These are phyloP conservation scores for Macrophya alboannulata DNA, from an alignment of 2,888 invertebrate species.

Conservation along the genomic window DNA sequence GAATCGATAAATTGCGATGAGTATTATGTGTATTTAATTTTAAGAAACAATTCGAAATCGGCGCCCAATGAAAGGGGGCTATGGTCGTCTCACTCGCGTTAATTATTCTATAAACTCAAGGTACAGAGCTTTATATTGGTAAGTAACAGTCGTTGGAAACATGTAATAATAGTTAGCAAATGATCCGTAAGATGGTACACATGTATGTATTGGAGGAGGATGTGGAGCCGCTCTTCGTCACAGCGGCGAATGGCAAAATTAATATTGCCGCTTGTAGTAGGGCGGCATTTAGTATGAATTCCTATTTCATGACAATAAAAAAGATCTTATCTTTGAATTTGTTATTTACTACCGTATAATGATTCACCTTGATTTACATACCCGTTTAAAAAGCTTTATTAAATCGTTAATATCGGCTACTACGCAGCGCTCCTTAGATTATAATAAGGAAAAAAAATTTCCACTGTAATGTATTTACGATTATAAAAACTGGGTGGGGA, in stretches of 20 bases:
- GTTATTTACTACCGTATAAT: background rate
- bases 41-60: no score
- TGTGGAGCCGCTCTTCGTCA: background rate
- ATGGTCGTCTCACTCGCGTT: no score
- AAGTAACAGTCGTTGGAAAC: background rate
- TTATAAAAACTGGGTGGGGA: background rate
- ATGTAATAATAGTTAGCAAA: background rate
- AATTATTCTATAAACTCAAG: no score
- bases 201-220: background rate
- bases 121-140: no score
- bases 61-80: no score
- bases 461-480: background rate
- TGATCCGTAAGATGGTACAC: background rate
- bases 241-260: background rate
- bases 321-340: background rate
- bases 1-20: no score
- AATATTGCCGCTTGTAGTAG: background rate
- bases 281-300: background rate
- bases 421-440: background rate
- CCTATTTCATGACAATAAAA: background rate
- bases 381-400: background rate
- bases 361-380: constrained; percentile 12
- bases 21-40: no score
- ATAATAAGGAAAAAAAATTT: background rate
- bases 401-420: background rate